A percentile compares a stretch with the other conserved stretches of the same genome.
Conservation (phyloP, 2,113 vertebrate species). For the Silurus asotus region DNA sequence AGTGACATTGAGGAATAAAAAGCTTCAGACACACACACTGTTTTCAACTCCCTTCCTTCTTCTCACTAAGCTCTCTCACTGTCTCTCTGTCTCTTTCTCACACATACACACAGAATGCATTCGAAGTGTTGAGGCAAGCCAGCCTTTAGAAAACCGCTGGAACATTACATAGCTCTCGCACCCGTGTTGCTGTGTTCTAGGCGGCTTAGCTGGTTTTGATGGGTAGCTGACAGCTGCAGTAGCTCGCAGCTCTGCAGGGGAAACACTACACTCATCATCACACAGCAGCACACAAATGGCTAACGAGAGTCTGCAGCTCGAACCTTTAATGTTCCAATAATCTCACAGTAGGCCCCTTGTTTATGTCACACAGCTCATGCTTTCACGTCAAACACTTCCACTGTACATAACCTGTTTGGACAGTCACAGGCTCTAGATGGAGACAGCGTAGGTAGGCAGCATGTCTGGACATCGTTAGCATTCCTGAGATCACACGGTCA, state of each 20-base stretch:
- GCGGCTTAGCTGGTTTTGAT: conserved; percentile 22
- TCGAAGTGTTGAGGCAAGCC: background rate
- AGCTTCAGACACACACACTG: background rate
- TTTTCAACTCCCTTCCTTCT: background rate
- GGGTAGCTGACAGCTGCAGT: conserved; percentile 11
- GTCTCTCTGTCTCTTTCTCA: background rate
- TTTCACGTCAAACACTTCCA: background rate
- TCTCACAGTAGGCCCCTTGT: conserved; percentile 12
- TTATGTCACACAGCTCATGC: conserved; percentile 16
- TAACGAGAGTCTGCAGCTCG: background rate
- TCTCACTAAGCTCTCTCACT: background rate
- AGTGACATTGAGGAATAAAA: background rate
- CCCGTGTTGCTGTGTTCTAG: background rate
- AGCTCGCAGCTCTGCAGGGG: background rate
- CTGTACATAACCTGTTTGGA: background rate
- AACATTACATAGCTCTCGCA: background rate
- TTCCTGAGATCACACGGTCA: background rate
- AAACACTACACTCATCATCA: background rate
- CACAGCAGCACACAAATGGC: background rate
- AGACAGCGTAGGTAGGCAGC: background rate
- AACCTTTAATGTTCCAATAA: conserved; percentile 2
- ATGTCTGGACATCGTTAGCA: background rate
- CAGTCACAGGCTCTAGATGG: background rate
- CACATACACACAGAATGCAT: background rate
- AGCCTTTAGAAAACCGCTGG: background rate